Conservation (phyloP, 1,140 invertebrate species). For the Drosophila pallidifrons region DNA sequence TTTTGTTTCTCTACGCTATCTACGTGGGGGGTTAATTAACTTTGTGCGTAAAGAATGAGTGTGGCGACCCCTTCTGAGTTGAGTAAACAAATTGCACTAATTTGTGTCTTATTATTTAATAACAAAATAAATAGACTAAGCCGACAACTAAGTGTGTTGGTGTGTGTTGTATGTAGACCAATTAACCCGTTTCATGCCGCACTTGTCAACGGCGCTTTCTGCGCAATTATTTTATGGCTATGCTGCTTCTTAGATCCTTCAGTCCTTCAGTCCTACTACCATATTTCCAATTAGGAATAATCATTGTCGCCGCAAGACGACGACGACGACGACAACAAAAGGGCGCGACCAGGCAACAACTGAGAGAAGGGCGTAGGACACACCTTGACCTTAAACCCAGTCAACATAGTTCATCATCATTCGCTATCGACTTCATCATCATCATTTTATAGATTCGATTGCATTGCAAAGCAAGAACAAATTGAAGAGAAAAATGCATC, state of each 20-base stretch:
- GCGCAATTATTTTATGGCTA: conserved; percentile 64
- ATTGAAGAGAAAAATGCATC: too few species aligned
- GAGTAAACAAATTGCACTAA: conserved; percentile 79
- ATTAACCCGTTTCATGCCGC: conserved; percentile 59
- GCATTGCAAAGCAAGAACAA: conserved; percentile 4
- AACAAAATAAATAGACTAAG: conserved; percentile 78
- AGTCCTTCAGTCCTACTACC: conserved; percentile 16
- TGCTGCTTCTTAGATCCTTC: conserved; percentile 40
- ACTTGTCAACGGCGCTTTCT: conserved; percentile 37
- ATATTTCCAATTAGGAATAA: conserved; percentile 54
- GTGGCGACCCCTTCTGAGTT: conserved; percentile 34
- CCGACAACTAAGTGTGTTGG: conserved; percentile 37
- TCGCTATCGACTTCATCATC: not conserved
- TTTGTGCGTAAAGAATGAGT: conserved; percentile 28
- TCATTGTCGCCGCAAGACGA: conserved; percentile 45
- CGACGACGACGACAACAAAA: not conserved
- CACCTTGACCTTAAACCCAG: conserved; percentile 37
- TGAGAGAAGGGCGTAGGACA: conserved; percentile 8
- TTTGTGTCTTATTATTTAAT: conserved; percentile 83
- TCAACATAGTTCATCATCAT: conserved; percentile 1
- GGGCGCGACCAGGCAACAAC: conserved; percentile 21
- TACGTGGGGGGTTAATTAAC: conserved; percentile 72
- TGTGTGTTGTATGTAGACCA: conserved; percentile 20
- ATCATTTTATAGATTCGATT: conserved; percentile 4
- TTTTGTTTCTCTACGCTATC: conserved; percentile 23